Percentiles rank a stretch among this genome's conserved stretches.
These are phyloP conservation scores for Bursaphelenchus mucronatus DNA, from an alignment of 1,140 invertebrate species.

Conservation along the genomic window DNA sequence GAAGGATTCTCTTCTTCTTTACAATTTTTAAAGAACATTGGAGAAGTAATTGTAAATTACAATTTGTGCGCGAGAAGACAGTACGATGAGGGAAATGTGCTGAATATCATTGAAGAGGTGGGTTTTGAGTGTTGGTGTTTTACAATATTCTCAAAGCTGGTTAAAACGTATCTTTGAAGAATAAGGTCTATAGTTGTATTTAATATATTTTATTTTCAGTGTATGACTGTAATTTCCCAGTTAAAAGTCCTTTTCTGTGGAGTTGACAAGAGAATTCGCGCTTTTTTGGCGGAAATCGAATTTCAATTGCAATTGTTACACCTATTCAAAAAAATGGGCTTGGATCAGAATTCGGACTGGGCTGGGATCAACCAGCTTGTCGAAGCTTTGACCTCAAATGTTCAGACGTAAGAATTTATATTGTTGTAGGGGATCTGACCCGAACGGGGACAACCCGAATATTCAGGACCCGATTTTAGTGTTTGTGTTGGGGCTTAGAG, in stretches of 20 bases:
- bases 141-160: background rate
- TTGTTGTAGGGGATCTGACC: background rate
- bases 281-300: conserved; percentile 3
- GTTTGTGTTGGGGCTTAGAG: background rate
- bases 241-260: background rate
- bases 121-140: background rate
- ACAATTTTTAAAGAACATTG: conserved; percentile 21
- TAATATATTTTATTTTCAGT: background rate
- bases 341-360: background rate
- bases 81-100: background rate
- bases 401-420: background rate
- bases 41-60: conserved; percentile 22
- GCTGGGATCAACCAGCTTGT: background rate
- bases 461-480: background rate
- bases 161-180: background rate
- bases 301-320: conserved; percentile 8
- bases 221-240: background rate
- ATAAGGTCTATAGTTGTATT: no score
- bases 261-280: background rate
- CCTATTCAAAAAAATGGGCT: background rate
- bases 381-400: background rate
- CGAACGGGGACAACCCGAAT: background rate
- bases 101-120: conserved; percentile 19
- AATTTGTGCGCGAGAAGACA: conserved; percentile 13
- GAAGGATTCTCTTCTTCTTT: conserved; percentile 23